phyloP scores from a whole-genome alignment of 1,140 invertebrate genomes.

The Potamilus streckersoni region DNA sequence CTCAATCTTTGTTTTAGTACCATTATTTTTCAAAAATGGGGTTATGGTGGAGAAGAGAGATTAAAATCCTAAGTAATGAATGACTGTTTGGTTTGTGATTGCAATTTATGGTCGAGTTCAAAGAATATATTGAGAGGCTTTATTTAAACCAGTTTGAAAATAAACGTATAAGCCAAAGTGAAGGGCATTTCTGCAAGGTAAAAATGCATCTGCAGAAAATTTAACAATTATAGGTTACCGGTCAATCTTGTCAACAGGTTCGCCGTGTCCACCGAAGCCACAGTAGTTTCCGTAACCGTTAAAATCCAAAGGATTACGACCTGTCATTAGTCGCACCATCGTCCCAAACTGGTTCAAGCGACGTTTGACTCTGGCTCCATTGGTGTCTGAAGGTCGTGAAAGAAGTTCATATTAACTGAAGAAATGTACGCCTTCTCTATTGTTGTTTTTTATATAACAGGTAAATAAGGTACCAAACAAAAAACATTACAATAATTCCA shows the following conservation, averaged over 20 bases:
- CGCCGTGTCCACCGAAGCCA: constrained; percentile 36
- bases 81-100: not conserved
- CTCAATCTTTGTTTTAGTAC: no score
- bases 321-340: constrained; percentile 34
- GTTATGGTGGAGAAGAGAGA: not conserved
- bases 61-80: not conserved
- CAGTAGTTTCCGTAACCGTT: constrained; percentile 42
- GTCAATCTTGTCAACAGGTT: constrained; percentile 38
- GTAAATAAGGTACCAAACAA: no score
- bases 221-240: constrained; percentile 19
- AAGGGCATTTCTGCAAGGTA: not conserved
- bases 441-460: no score
- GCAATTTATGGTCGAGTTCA: not conserved
- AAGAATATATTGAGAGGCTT: not conserved
- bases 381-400: not conserved
- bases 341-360: constrained; percentile 34
- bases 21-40: no score
- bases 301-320: constrained; percentile 33
- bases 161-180: no score
- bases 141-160: not conserved
- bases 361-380: constrained; percentile 8
- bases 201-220: not conserved
- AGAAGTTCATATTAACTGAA: no score
- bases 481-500: no score
- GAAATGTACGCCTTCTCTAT: no score